These are phyloP conservation scores for Amphipyra berbera DNA, from an alignment of 2,888 invertebrate species.

Conservation along the genomic window DNA sequence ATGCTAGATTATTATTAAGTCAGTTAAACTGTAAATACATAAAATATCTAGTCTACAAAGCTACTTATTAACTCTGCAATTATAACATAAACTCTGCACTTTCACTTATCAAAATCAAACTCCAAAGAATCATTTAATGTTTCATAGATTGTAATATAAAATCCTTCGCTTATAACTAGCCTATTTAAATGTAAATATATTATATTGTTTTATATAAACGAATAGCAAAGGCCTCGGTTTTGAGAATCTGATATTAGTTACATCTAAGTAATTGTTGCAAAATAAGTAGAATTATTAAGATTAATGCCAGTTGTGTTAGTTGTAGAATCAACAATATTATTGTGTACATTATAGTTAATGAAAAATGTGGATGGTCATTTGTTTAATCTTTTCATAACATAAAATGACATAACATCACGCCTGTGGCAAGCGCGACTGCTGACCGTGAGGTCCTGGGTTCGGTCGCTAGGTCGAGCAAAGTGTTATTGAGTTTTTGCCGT, in stretches of 20 bases:
- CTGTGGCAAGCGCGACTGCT: no score
- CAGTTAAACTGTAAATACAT: conserved; percentile 24
- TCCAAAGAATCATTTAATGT: conserved; percentile 12
- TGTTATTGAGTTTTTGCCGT: no score
- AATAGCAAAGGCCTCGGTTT: conserved; percentile 55
- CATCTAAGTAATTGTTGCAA: conserved; percentile 23
- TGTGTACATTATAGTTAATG: no score
- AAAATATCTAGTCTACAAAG: conserved; percentile 19
- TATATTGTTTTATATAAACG: conserved; percentile 40
- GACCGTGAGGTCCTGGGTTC: no score
- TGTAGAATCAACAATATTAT: neutral
- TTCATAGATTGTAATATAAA: conserved; percentile 2
- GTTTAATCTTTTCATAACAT: no score
- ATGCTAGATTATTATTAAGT: neutral
- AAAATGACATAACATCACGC: no score
- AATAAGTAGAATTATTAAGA: conserved; percentile 6
- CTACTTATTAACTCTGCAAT: conserved; percentile 12
- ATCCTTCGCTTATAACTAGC: conserved; percentile 6
- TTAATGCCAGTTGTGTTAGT: neutral
- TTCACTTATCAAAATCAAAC: conserved; percentile 5
- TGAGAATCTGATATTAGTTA: conserved; percentile 29
- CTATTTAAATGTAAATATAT: conserved; percentile 32
- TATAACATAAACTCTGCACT: conserved; percentile 19
- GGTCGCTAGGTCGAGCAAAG: no score
- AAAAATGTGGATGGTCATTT: no score